Percentiles rank a stretch among this genome's conserved stretches.
Conservation (phyloP, 1,140 invertebrate species). For the Agraylea sexmaculata region DNA sequence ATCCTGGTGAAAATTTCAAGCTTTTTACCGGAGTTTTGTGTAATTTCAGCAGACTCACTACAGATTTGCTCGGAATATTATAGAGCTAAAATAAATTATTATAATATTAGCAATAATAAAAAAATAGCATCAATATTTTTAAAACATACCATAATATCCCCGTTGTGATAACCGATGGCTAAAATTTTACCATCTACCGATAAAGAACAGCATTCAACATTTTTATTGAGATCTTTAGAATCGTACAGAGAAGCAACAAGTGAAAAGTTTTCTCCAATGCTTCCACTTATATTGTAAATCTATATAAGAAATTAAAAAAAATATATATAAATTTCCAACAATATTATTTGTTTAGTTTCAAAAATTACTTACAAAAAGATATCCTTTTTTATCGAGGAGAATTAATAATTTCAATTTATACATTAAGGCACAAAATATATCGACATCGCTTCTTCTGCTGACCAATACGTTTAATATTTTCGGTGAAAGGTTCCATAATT, state of each 20-base stretch:
- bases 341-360: neutral
- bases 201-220: slow-evolving; percentile 14
- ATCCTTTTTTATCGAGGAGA: slow-evolving; percentile 11
- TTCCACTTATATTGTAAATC: slow-evolving; percentile 6
- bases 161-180: slow-evolving; percentile 13
- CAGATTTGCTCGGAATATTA: slow-evolving; percentile 8
- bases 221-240: slow-evolving; percentile 8
- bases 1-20: slow-evolving; percentile 17
- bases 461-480: slow-evolving; percentile 9
- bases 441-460: slow-evolving; percentile 5
- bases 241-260: slow-evolving; percentile 5
- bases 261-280: neutral
- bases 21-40: slow-evolving; percentile 10
- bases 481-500: slow-evolving; percentile 13
- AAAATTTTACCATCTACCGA: slow-evolving; percentile 14
- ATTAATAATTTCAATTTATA: slow-evolving; percentile 7
- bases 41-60: slow-evolving; percentile 6
- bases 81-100: slow-evolving; percentile 16
- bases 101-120: neutral
- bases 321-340: neutral
- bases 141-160: slow-evolving; percentile 17
- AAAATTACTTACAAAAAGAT: slow-evolving; percentile 13
- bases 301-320: slow-evolving; percentile 7
- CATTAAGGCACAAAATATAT: slow-evolving; percentile 11
- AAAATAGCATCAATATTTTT: too few relatives aligned